Evolutionary conservation across 2,888 invertebrate species (phyloP).

Genomic region (Drosophila anomalipes): DNA sequence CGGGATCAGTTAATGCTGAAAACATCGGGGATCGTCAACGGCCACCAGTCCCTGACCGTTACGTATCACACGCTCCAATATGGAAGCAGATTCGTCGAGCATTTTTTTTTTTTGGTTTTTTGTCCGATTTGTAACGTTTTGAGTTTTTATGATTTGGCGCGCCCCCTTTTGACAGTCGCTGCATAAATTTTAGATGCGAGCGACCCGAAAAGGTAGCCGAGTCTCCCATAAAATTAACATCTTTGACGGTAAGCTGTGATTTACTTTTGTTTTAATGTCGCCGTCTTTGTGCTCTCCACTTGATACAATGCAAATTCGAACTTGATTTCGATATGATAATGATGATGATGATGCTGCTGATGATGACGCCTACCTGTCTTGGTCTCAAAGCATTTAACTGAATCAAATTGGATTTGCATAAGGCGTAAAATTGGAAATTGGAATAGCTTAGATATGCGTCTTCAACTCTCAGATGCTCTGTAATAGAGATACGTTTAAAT

Average conservation of each 20-base stretch:
- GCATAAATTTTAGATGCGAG: constrained; percentile 61
- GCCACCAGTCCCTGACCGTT: constrained; percentile 63
- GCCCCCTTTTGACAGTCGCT: constrained; percentile 59
- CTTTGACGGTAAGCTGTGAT: constrained; percentile 83
- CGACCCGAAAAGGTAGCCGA: constrained; percentile 69
- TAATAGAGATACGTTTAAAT: neutral
- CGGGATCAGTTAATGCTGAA: constrained; percentile 55
- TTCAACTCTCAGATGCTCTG: constrained; percentile 12
- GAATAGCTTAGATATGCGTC: neutral
- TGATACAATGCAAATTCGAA: constrained; percentile 56
- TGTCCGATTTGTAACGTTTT: constrained; percentile 59
- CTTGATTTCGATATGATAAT: constrained; percentile 61
- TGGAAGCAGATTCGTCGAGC: constrained; percentile 31
- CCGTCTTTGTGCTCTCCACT: constrained; percentile 65
- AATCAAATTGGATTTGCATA: constrained; percentile 74
- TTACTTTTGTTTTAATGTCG: constrained; percentile 84
- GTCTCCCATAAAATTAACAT: constrained; percentile 75
- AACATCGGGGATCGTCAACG: constrained; percentile 44
- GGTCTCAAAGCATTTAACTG: constrained; percentile 48
- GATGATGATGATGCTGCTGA: constrained; percentile 32
- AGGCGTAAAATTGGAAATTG: constrained; percentile 36
- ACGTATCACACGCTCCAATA: constrained; percentile 57
- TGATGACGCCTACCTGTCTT: constrained; percentile 71
- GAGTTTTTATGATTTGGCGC: constrained; percentile 68
- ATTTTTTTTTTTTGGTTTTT: neutral